phyloP scores from a whole-genome alignment of 1,140 invertebrate genomes.

The Cydia splendana region DNA sequence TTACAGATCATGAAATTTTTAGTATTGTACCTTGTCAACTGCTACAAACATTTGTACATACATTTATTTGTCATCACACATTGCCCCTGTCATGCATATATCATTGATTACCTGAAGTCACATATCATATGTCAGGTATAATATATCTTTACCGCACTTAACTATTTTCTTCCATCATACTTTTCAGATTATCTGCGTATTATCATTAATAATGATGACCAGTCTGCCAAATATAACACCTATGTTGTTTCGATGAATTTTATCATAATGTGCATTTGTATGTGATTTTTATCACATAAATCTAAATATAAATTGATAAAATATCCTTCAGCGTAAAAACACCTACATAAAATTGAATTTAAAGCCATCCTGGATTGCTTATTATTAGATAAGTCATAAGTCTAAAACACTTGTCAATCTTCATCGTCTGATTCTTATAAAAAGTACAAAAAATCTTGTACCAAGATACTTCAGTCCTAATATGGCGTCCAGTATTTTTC shows the following conservation, averaged over 20 bases:
- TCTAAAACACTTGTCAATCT: neutral
- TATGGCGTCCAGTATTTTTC: neutral
- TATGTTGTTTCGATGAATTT: neutral
- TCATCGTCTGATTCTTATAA: neutral
- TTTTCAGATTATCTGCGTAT: neutral
- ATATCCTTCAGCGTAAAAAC: neutral
- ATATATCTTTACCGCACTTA: conserved; percentile 18
- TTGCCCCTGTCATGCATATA: conserved; percentile 30
- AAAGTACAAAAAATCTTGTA: neutral
- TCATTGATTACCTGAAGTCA: conserved; percentile 31
- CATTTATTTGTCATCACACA: conserved; percentile 2
- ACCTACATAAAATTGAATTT: neutral
- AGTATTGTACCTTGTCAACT: neutral
- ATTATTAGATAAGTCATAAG: neutral
- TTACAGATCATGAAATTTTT: no score
- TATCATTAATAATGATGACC: neutral
- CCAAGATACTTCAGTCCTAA: neutral
- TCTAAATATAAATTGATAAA: neutral
- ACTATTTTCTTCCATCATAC: neutral
- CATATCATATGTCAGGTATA: conserved; percentile 21
- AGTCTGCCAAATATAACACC: no score
- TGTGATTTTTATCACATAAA: neutral
- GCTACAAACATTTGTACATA: neutral
- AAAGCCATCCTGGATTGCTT: neutral
- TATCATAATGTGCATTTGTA: neutral